These are phyloP conservation scores for Cirrhinus molitorella DNA, from an alignment of 2,797 vertebrate species.

Conservation along the genomic window DNA sequence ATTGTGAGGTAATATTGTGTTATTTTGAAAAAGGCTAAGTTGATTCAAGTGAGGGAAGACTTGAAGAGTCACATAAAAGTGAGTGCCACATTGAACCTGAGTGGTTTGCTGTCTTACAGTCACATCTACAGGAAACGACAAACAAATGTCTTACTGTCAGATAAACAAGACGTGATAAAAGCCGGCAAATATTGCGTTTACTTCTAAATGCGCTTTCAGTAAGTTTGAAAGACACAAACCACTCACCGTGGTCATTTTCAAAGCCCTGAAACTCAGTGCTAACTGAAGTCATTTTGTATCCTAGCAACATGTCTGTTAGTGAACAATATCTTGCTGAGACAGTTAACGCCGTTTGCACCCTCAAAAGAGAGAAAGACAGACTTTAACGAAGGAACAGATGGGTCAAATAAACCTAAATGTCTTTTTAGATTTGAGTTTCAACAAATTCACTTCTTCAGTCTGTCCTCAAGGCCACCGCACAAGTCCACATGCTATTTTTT, in stretches of 20 bases:
- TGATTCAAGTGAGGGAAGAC: background rate
- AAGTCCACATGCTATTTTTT: conserved; percentile 18
- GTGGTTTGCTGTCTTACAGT: background rate
- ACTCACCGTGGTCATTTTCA: conserved; percentile 20
- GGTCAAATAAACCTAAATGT: conserved; percentile 25
- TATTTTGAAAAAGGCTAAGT: conserved; percentile 1
- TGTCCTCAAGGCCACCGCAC: conserved; percentile 7
- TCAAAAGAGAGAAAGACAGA: background rate
- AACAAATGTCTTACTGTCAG: conserved; percentile 5
- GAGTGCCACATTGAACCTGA: background rate
- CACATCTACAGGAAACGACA: background rate
- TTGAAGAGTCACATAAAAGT: background rate
- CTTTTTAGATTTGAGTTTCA: conserved; percentile 24
- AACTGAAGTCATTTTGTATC: conserved; percentile 38
- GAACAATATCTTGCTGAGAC: conserved; percentile 22
- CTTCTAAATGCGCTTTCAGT: background rate
- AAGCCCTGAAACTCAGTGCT: conserved; percentile 1
- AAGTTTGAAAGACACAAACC: conserved; percentile 1
- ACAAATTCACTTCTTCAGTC: conserved; percentile 1
- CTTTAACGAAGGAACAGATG: conserved; percentile 31
- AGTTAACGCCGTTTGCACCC: conserved; percentile 1
- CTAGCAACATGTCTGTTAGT: conserved; percentile 49
- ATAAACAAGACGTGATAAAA: conserved; percentile 1
- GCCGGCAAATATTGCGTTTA: background rate
- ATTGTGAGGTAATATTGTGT: background rate